Base-by-base conservation (phyloP, 37 sponge, comb jelly and placozoan species). In the Trichoplax adhaerens region DNA sequence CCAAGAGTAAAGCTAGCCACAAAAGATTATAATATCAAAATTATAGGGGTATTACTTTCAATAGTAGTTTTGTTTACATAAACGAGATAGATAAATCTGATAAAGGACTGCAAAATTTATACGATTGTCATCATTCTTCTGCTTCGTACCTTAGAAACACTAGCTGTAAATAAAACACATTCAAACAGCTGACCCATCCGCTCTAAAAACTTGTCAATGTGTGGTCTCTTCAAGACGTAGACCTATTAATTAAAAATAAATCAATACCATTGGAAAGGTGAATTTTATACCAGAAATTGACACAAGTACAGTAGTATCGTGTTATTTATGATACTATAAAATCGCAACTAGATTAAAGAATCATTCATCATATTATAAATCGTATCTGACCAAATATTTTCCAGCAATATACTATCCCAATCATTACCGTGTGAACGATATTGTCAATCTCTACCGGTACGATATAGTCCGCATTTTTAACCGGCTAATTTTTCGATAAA, bases 131-230 rank as follows among this genome's bases (percentile, higher is more conserved):
- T 29, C 29, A 29, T 29, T 29, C 29, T 29, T n/a, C 29, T 57
- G 8, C 50, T 1, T 61, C 70, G 46, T 49, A 93, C 94, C 84
- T 97, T 97, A 2, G 99, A 77, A 62, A 97, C 68, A 78, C 90
- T 89, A 2, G 99, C 99, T 8, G 99, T 97, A 75, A 97, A 97
- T 50, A 97, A 77, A 10, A 97, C 83, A 64, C 99, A 97, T 74
- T 97, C 99, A 75, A 92, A 97, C 80, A 89, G 77, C 58, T 97
- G 82, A 65, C 90, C 99, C 88, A 97, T 92, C 58, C 88, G 78
- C 50, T 72, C 69, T 54, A 97, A 76, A 69, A 97, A 97, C 81
- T 97, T 87, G 65, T 97, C 99, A 56, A 92, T 89, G 68, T 85
- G 72, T 3, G 99, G 99, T 72, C 99, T 84, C 83, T 97, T 97